A percentile compares a stretch with the other conserved stretches of the same genome.
These are phyloP conservation scores for Heloderma charlesbogerti DNA, from an alignment of 2,113 vertebrate genomes.

Conservation along the genomic window DNA sequence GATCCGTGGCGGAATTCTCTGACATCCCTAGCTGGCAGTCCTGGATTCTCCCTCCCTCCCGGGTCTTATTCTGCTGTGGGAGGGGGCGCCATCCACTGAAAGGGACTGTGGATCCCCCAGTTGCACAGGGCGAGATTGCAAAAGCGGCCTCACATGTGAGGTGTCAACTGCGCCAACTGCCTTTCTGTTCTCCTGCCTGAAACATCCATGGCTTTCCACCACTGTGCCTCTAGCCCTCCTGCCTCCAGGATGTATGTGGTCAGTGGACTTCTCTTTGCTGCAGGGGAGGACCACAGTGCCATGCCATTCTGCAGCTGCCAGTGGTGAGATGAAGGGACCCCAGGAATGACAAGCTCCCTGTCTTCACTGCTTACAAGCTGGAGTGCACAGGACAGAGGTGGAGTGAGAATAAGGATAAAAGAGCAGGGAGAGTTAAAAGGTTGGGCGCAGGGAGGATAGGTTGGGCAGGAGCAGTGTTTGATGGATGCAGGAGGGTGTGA, in stretches of 20 bases:
- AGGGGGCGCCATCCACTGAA: not conserved
- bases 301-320: not conserved
- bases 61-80: no score
- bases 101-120: not conserved
- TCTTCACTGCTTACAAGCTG: not conserved
- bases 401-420: not conserved
- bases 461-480: not conserved
- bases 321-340: not conserved
- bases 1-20: no score
- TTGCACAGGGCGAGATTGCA: not conserved
- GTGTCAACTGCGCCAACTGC: not conserved
- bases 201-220: not conserved
- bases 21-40: no score
- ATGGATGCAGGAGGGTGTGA: not conserved
- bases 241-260: not conserved
- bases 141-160: not conserved
- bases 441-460: not conserved
- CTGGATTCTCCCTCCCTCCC: no score
- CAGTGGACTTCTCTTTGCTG: not conserved
- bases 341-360: not conserved
- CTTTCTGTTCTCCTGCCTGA: not conserved
- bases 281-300: not conserved
- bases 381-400: no score
- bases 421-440: not conserved
- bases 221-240: not conserved